These are phyloP conservation scores for Drosophila arizonae DNA, from an alignment of 1,140 invertebrate species.

Conservation along the genomic window DNA sequence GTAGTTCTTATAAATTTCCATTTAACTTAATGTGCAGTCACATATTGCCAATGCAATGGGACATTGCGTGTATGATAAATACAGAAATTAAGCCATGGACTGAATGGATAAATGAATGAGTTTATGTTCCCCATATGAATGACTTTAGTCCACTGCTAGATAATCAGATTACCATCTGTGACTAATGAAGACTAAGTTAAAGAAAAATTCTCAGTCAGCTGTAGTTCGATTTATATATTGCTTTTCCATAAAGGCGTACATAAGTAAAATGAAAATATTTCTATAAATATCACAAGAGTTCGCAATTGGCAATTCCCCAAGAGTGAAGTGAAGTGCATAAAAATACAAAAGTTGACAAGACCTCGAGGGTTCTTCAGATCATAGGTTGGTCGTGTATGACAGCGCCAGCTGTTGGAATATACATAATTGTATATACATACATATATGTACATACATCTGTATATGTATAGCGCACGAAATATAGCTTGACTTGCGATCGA, in stretches of 20 bases:
- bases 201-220: background rate
- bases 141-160: too few species aligned
- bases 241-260: too few species aligned
- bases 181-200: too few species aligned
- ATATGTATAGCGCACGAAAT: background rate
- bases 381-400: conserved; percentile 1
- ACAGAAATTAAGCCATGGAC: too few species aligned
- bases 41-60: conserved; percentile 20
- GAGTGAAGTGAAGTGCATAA: background rate
- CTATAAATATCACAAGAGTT: background rate
- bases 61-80: background rate
- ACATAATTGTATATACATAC: background rate
- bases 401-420: conserved; percentile 5
- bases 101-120: too few species aligned
- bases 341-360: background rate
- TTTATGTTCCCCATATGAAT: too few species aligned
- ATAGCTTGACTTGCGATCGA: conserved; percentile 26
- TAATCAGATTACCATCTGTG: too few species aligned
- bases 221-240: too few species aligned
- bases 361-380: background rate
- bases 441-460: background rate
- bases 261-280: conserved; percentile 1
- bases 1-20: conserved; percentile 41
- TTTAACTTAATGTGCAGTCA: conserved; percentile 59
- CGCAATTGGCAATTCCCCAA: background rate